phyloP scores from a whole-genome alignment of 2,113 vertebrate genomes.

The Forbesichthys agassizii region DNA sequence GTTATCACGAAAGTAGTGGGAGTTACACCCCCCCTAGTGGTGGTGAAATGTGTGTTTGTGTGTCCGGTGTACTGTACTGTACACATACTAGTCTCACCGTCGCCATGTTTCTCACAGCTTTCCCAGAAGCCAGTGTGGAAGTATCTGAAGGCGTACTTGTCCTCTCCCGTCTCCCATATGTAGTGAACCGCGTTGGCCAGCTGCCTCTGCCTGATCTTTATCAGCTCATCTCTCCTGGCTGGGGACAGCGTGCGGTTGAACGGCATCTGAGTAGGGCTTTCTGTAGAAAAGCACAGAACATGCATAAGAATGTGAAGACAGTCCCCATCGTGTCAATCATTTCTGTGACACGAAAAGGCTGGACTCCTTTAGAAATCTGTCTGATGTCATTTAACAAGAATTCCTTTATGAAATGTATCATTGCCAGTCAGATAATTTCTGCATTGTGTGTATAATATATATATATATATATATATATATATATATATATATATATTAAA shows the following conservation, averaged over 20 bases:
- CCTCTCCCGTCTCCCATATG: conserved; percentile 86
- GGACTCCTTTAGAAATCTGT: too few relatives aligned
- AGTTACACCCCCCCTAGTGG: background rate
- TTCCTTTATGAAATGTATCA: too few relatives aligned
- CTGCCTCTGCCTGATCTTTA: conserved; percentile 72
- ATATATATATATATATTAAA: too few relatives aligned
- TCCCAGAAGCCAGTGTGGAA: conserved; percentile 87
- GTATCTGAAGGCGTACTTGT: conserved; percentile 83
- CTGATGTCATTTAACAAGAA: too few relatives aligned
- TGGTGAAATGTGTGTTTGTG: background rate
- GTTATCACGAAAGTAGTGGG: background rate
- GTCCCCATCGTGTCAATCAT: too few relatives aligned
- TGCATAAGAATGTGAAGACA: background rate
- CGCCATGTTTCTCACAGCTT: conserved; percentile 81
- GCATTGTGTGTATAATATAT: too few relatives aligned
- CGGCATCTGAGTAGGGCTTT: conserved; percentile 73
- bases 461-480: too few relatives aligned
- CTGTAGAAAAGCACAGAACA: conserved; percentile 43
- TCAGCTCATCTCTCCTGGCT: conserved; percentile 69
- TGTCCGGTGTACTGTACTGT: background rate
- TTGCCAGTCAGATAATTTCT: too few relatives aligned
- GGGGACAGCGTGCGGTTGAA: conserved; percentile 72
- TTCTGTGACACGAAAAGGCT: too few relatives aligned
- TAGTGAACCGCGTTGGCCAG: conserved; percentile 81
- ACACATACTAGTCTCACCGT: conserved; percentile 65